These are phyloP conservation scores for Cardinalis cardinalis DNA, from an alignment of 2,113 vertebrate genomes.

Conservation along the genomic window DNA sequence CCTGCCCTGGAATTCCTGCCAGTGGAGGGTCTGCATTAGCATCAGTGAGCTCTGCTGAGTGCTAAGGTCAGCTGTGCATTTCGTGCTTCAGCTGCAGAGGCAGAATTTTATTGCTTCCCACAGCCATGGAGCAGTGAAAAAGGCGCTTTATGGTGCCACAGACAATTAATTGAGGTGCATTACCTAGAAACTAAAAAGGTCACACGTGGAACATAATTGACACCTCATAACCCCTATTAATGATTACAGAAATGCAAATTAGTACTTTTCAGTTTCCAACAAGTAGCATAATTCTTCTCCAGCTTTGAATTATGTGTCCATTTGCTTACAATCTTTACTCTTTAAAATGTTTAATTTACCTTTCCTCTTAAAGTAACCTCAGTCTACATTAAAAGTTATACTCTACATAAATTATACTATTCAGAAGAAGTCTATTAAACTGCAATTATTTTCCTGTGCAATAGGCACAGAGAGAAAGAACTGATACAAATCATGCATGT, in stretches of 20 bases:
- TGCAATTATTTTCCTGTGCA: conserved; percentile 32
- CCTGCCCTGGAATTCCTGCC: conserved; percentile 49
- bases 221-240: conserved; percentile 68
- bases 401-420: neutral
- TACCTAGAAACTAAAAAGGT: conserved; percentile 72
- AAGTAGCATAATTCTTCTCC: conserved; percentile 45
- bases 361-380: neutral
- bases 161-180: conserved; percentile 75
- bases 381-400: neutral
- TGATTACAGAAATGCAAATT: conserved; percentile 71
- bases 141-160: conserved; percentile 70
- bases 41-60: conserved; percentile 53
- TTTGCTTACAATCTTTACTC: conserved; percentile 58
- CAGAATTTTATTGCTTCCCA: conserved; percentile 68
- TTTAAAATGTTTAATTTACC: conserved; percentile 59
- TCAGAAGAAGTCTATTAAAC: conserved; percentile 2
- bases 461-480: neutral
- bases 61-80: conserved; percentile 72
- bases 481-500: neutral
- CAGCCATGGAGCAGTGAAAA: conserved; percentile 52
- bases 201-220: conserved; percentile 67
- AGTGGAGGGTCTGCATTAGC: conserved; percentile 54
- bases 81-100: conserved; percentile 63
- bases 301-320: conserved; percentile 46
- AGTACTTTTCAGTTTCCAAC: conserved; percentile 41